Conservation (phyloP, 2,797 vertebrate species). For the Pampus argenteus region DNA sequence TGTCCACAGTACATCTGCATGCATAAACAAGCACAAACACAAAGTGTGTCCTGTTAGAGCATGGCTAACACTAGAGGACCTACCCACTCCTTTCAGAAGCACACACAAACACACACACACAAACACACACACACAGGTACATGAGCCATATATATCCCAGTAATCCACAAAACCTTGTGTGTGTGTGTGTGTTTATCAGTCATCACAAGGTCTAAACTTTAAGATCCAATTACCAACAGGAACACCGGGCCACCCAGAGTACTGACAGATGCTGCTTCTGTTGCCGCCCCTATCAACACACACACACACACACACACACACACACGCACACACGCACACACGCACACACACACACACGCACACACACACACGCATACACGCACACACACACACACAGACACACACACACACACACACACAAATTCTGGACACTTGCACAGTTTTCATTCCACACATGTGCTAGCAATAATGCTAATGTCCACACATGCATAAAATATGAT, state of each 20-base stretch:
- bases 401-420: neutral
- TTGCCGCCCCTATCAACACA: conserved; percentile 71
- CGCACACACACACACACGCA: conserved; percentile 21
- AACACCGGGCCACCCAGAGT: conserved; percentile 82
- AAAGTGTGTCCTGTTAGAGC: conserved; percentile 8
- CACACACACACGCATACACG: conserved; percentile 24
- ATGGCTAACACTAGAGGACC: neutral
- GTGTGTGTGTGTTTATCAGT: conserved; percentile 72
- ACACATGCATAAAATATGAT: neutral
- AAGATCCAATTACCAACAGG: conserved; percentile 85
- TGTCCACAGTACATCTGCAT: neutral
- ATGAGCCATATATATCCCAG: no score
- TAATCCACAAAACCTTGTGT: no score
- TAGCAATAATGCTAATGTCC: conserved; percentile 25
- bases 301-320: conserved; percentile 27
- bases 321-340: conserved; percentile 12
- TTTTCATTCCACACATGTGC: conserved; percentile 36
- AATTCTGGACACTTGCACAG: conserved; percentile 8
- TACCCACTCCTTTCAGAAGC: neutral
- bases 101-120: no score
- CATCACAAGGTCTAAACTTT: conserved; percentile 79
- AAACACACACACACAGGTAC: conserved; percentile 5
- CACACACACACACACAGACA: conserved; percentile 29
- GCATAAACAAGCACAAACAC: conserved; percentile 20
- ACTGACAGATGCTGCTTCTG: conserved; percentile 79